Conservation (phyloP, 2,797 vertebrate species). For the Natrix natrix region DNA sequence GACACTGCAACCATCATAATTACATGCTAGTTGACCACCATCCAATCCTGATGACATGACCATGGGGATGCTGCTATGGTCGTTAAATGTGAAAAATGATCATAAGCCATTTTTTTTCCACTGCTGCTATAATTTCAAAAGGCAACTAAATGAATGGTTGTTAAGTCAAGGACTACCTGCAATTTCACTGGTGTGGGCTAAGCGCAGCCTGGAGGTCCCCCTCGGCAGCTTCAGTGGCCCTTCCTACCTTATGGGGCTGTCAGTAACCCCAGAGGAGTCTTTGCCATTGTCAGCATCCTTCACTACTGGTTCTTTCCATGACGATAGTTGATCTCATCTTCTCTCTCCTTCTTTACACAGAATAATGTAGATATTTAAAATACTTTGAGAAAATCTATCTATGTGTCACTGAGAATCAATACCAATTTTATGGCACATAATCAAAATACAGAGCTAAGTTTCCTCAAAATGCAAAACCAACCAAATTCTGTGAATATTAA, state of each 20-base stretch:
- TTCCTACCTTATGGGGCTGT: neutral
- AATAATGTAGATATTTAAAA: neutral
- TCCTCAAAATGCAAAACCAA: neutral
- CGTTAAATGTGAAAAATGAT: too few species aligned
- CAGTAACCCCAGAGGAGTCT: neutral
- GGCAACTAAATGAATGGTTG: too few species aligned
- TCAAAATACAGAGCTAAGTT: neutral
- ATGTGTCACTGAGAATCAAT: neutral
- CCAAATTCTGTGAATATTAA: neutral
- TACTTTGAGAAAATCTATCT: neutral
- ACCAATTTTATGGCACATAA: neutral
- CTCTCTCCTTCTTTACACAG: neutral
- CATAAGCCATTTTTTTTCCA: too few species aligned
- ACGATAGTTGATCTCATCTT: neutral
- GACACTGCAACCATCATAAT: too few species aligned
- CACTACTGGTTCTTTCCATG: neutral
- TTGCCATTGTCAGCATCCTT: neutral
- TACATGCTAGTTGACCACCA: too few species aligned
- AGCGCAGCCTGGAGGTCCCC: too few species aligned
- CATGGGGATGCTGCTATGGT: too few species aligned
- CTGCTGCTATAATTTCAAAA: too few species aligned
- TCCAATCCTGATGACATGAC: too few species aligned
- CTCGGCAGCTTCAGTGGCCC: neutral
- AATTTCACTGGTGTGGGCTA: neutral
- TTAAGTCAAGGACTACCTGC: neutral